Percentiles rank a stretch among this genome's conserved stretches.
These are phyloP conservation scores for Ophion ventricosus DNA, from an alignment of 2,888 invertebrate species.

Conservation along the genomic window DNA sequence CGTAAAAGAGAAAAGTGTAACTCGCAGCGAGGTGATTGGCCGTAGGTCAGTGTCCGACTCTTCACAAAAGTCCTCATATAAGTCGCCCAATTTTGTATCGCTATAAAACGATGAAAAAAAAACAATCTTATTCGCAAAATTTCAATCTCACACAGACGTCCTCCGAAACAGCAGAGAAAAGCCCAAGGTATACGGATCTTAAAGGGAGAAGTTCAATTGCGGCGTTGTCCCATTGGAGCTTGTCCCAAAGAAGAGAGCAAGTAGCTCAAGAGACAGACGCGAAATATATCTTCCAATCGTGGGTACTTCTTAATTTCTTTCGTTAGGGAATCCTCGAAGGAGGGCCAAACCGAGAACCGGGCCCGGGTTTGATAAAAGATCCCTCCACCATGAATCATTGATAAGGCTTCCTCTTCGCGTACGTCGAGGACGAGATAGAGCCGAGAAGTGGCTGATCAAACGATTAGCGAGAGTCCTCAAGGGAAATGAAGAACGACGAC, in stretches of 20 bases:
- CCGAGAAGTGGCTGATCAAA: slow-evolving; percentile 52
- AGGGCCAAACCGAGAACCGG: background rate
- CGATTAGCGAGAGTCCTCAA: slow-evolving; percentile 57
- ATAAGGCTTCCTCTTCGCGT: slow-evolving; percentile 30
- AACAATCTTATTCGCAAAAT: too few relatives aligned
- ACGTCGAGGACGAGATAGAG: slow-evolving; percentile 33
- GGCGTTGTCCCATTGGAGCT: background rate
- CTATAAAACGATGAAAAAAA: too few relatives aligned
- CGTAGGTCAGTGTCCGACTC: too few relatives aligned
- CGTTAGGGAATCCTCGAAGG: background rate
- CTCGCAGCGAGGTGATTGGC: too few relatives aligned
- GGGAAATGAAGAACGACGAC: slow-evolving; percentile 49
- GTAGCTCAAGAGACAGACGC: background rate
- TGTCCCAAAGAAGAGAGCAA: background rate
- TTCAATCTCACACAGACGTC: too few relatives aligned
- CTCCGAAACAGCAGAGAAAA: too few relatives aligned
- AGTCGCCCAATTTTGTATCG: too few relatives aligned
- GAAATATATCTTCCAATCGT: background rate
- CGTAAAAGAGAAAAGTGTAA: too few relatives aligned
- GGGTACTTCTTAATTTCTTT: slow-evolving; percentile 24
- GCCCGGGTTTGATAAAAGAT: slow-evolving; percentile 29
- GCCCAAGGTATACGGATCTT: too few relatives aligned
- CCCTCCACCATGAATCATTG: slow-evolving; percentile 50
- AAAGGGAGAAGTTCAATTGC: too few relatives aligned
- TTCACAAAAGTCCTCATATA: too few relatives aligned